Conservation (phyloP, 2,797 vertebrate species). For the Poliocrania exsul region DNA sequence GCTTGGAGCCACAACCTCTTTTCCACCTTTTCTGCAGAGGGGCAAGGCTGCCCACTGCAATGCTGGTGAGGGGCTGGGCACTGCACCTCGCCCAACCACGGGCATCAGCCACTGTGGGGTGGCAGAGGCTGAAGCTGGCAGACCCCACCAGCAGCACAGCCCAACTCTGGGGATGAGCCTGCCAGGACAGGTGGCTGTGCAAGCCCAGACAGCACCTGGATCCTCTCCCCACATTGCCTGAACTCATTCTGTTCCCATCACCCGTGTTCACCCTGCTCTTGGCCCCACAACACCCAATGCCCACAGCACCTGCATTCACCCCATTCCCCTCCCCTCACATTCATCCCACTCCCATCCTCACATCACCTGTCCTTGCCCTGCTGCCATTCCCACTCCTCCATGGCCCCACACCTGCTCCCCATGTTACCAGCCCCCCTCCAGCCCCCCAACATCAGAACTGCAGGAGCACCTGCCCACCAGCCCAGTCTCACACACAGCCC, state of each 20-base stretch:
- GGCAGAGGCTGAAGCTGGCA: neutral
- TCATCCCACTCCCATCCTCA: neutral
- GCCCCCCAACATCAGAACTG: neutral
- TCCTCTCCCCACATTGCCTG: neutral
- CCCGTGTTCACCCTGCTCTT: neutral
- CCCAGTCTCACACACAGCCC: fast-evolving
- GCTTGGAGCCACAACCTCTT: neutral
- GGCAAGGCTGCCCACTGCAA: neutral
- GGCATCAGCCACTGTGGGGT: neutral
- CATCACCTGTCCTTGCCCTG: fast-evolving
- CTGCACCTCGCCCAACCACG: neutral
- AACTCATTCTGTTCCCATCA: neutral
- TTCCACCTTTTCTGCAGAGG: neutral
- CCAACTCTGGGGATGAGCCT: neutral
- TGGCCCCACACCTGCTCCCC: neutral
- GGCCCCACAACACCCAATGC: neutral
- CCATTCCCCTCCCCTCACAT: neutral
- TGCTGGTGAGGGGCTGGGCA: neutral
- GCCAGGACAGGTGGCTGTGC: neutral
- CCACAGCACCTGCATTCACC: neutral
- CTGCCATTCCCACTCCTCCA: neutral
- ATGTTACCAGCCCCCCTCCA: neutral
- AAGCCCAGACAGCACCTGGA: neutral
- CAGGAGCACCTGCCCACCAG: neutral
- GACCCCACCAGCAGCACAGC: neutral